A percentile compares a stretch with the other conserved stretches of the same genome.
phyloP scores from a whole-genome alignment of 1,140 invertebrate species.

The Semibalanus balanoides region DNA sequence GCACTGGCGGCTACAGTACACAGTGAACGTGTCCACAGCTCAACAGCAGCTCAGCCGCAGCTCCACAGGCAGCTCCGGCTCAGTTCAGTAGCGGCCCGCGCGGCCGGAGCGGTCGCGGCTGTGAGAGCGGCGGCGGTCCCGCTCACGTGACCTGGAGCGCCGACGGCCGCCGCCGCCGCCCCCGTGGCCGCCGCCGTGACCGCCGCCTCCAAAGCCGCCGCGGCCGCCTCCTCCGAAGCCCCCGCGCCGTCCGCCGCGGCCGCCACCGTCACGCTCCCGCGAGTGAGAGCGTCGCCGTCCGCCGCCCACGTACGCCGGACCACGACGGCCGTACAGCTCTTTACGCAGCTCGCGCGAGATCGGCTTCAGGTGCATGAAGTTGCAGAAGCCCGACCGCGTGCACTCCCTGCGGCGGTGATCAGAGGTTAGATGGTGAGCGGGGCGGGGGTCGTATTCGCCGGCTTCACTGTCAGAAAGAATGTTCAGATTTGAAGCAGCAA shows the following conservation, averaged over 20 bases:
- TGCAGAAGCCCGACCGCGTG: slow-evolving; percentile 95
- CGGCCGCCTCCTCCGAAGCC: slow-evolving; percentile 33
- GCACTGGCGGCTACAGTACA: no score
- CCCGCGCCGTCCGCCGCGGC: slow-evolving; percentile 28
- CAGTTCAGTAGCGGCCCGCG: neutral
- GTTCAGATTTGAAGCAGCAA: no score
- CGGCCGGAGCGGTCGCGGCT: neutral
- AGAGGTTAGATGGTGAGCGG: no score
- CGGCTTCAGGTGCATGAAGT: slow-evolving; percentile 99
- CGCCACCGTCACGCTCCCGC: slow-evolving; percentile 33
- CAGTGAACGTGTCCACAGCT: no score
- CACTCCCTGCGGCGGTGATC: slow-evolving; percentile 72
- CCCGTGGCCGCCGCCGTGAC: slow-evolving; percentile 38
- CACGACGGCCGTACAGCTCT: slow-evolving; percentile 49
- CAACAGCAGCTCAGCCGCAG: no score
- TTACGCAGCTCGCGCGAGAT: slow-evolving; percentile 83
- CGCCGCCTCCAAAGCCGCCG: slow-evolving; percentile 34
- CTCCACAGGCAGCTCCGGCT: no score
- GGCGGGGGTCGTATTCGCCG: no score
- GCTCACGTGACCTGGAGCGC: slow-evolving; percentile 12
- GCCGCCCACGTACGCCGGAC: slow-evolving; percentile 23
- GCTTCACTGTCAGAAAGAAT: no score
- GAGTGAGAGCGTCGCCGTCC: neutral
- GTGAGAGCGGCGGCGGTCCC: neutral
- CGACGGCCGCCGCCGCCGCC: slow-evolving; percentile 34